Conservation (phyloP, 37 sponge, comb jelly and placozoan species). For the Agelas oroides region DNA sequence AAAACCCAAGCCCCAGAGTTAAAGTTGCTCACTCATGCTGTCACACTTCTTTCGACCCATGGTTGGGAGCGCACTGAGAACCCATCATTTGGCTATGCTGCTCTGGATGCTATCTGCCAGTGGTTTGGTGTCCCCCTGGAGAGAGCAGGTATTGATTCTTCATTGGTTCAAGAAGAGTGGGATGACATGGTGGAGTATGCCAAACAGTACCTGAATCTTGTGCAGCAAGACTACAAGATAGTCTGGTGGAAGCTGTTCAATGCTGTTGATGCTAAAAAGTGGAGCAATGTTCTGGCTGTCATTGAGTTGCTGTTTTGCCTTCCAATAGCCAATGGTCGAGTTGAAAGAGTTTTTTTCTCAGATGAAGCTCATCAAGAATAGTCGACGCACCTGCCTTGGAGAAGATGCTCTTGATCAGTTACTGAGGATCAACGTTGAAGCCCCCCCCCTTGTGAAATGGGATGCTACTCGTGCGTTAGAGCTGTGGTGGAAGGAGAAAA, state of each 20-base stretch:
- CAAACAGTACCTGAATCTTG: no score
- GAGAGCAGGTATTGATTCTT: slow-evolving; percentile 30
- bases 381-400: slow-evolving; percentile 21
- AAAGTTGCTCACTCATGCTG: slow-evolving; percentile 1
- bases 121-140: slow-evolving; percentile 51
- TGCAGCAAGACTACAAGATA: neutral
- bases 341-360: slow-evolving; percentile 70
- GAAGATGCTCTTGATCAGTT: slow-evolving; percentile 49
- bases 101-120: slow-evolving; percentile 34
- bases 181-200: slow-evolving; percentile 74
- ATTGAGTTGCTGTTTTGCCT: slow-evolving; percentile 66
- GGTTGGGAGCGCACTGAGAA: slow-evolving; percentile 66
- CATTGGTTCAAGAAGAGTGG: slow-evolving; percentile 74
- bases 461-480: no score
- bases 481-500: neutral
- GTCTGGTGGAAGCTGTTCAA: slow-evolving; percentile 82
- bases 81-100: slow-evolving; percentile 51
- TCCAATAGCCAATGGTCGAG: slow-evolving; percentile 82
- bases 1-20: neutral
- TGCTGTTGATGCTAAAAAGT: no score
- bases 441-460: slow-evolving; percentile 47
- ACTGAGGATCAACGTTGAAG: slow-evolving; percentile 47
- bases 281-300: slow-evolving; percentile 60
- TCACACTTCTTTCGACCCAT: slow-evolving; percentile 73
- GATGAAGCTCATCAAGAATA: slow-evolving; percentile 61